Conservation (phyloP, 2,113 vertebrate genomes). For the Helogale parvula region DNA sequence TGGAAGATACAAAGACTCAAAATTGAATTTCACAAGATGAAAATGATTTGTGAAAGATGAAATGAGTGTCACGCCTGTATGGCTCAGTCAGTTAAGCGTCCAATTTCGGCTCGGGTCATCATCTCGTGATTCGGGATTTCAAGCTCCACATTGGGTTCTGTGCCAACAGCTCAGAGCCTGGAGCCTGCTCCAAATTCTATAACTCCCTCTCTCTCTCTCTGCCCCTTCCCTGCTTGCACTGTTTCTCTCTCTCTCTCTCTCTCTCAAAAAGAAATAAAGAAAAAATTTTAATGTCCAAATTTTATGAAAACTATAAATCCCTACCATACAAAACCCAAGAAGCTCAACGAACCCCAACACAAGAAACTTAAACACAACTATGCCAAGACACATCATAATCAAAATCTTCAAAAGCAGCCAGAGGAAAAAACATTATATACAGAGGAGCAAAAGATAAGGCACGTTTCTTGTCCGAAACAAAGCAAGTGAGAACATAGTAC, state of each 20-base stretch:
- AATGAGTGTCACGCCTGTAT: not conserved
- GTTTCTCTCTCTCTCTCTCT: too few relatives aligned
- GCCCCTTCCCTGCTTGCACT: too few relatives aligned
- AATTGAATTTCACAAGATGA: not conserved
- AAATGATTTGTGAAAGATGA: not conserved
- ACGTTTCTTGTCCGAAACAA: not conserved
- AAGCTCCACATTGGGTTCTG: too few relatives aligned
- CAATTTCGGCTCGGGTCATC: too few relatives aligned
- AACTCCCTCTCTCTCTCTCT: too few relatives aligned
- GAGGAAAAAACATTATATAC: not conserved
- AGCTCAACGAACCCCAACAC: not conserved
- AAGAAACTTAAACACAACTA: not conserved
- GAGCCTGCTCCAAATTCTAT: too few relatives aligned
- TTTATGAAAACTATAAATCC: not conserved
- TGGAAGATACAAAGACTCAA: not conserved
- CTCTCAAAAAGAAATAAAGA: too few relatives aligned
- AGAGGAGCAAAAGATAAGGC: not conserved
- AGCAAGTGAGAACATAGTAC: not conserved
- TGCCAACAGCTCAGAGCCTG: too few relatives aligned
- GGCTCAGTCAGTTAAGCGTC: too few relatives aligned
- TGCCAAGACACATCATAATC: not conserved
- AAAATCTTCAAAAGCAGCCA: not conserved
- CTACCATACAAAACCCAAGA: not conserved
- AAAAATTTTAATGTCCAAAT: not conserved
- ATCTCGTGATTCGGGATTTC: too few relatives aligned